These are phyloP conservation scores for Drepanosiphum platanoidis DNA, from an alignment of 2,888 invertebrate genomes.

Conservation along the genomic window DNA sequence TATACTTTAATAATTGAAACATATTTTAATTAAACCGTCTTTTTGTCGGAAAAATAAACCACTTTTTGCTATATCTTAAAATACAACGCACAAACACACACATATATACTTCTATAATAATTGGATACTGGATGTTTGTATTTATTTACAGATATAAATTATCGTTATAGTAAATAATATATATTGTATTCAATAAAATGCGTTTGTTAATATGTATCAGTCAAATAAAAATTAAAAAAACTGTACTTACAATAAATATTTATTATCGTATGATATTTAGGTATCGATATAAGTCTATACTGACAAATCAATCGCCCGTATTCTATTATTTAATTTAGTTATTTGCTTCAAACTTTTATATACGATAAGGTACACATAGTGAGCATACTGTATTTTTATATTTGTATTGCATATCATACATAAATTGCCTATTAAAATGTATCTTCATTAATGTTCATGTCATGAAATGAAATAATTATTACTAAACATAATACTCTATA, in stretches of 20 bases:
- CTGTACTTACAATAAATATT: neutral
- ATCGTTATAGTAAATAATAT: neutral
- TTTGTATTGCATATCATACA: neutral
- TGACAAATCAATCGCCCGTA: neutral
- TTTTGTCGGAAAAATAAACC: conserved; percentile 47
- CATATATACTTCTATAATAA: neutral
- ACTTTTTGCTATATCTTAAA: conserved; percentile 17
- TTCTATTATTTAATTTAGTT: neutral
- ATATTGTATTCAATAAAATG: neutral
- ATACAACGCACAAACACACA: neutral
- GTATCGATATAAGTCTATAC: neutral
- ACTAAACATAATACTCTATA: conserved; percentile 23
- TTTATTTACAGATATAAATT: neutral
- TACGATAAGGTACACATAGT: neutral
- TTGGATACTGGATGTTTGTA: conserved; percentile 34
- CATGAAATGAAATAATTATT: conserved; percentile 39
- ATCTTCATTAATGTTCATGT: neutral
- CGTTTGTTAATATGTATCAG: neutral
- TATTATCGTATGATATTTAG: neutral
- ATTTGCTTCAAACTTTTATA: neutral
- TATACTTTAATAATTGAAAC: conserved; percentile 59
- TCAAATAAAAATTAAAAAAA: neutral
- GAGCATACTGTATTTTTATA: neutral
- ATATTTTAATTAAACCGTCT: conserved; percentile 59
- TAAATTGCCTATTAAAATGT: neutral